These are phyloP conservation scores for Mythimna pallens DNA, from an alignment of 2,888 invertebrate genomes.

Conservation along the genomic window DNA sequence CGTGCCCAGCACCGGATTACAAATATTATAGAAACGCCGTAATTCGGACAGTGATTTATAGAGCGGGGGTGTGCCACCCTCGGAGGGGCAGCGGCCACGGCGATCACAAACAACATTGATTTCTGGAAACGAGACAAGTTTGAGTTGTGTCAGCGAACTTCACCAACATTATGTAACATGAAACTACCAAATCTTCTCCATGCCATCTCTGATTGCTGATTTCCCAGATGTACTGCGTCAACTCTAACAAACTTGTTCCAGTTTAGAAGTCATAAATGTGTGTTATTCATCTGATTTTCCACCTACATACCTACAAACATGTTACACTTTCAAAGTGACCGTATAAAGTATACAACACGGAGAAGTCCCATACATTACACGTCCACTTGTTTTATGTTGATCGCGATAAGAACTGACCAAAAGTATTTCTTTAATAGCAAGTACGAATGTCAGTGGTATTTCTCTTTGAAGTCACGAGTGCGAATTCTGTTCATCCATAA, in stretches of 20 bases:
- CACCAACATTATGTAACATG: constrained; percentile 57
- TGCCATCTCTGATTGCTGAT: constrained; percentile 54
- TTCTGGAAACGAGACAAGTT: constrained; percentile 85
- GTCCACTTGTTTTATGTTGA: constrained; percentile 65
- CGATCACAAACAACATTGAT: constrained; percentile 88
- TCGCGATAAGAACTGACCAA: constrained; percentile 64
- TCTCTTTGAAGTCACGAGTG: constrained; percentile 66
- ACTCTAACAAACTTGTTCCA: constrained; percentile 44
- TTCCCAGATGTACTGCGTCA: constrained; percentile 51
- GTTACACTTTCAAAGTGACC: constrained; percentile 49
- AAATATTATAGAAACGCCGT: constrained; percentile 88
- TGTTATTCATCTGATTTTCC: constrained; percentile 55
- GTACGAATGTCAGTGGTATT: constrained; percentile 67
- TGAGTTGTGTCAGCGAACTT: constrained; percentile 72
- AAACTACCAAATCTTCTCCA: constrained; percentile 47
- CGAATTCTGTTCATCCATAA: constrained; percentile 74
- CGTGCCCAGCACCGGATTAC: constrained; percentile 81
- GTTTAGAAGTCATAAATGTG: constrained; percentile 40
- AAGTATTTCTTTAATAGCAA: constrained; percentile 54
- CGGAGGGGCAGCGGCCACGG: constrained; percentile 79
- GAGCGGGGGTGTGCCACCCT: constrained; percentile 88
- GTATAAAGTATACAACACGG: constrained; percentile 51
- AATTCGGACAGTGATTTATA: constrained; percentile 91
- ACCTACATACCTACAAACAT: constrained; percentile 55
- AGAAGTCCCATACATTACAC: constrained; percentile 51